These are phyloP conservation scores for Crypturellus tataupa DNA, from an alignment of 2,797 vertebrate species.

Conservation along the genomic window DNA sequence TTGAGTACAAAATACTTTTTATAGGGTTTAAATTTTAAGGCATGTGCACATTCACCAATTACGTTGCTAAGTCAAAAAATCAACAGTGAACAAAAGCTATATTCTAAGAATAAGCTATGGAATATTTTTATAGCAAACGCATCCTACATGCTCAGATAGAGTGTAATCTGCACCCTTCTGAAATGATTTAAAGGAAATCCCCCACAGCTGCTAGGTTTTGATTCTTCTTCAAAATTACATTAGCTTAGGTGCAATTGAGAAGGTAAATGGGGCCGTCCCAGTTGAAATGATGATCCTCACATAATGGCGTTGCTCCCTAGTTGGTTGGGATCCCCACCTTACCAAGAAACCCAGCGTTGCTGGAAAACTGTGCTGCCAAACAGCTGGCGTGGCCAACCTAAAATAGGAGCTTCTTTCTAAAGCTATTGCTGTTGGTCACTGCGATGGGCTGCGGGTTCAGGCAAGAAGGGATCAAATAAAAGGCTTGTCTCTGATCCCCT, in stretches of 20 bases:
- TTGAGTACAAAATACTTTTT: not conserved
- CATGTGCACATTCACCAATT: not conserved
- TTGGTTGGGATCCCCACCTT: not conserved
- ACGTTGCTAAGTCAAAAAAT: not conserved
- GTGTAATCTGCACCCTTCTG: not conserved
- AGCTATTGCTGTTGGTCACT: conserved; percentile 35
- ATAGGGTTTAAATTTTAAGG: not conserved
- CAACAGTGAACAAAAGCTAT: not conserved
- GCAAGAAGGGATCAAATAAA: not conserved
- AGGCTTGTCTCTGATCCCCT: not conserved
- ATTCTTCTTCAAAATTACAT: conserved; percentile 49
- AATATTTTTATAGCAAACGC: not conserved
- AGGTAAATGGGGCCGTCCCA: conserved; percentile 34
- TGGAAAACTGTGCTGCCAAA: not conserved
- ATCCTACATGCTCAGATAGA: not conserved
- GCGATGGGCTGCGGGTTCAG: not conserved
- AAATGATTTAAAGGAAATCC: conserved; percentile 23
- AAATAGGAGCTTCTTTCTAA: conserved; percentile 34
- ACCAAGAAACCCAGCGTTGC: conserved; percentile 37
- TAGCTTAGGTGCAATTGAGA: conserved; percentile 44
- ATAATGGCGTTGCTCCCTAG: not conserved
- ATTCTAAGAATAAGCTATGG: not conserved
- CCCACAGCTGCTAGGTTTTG: conserved; percentile 35
- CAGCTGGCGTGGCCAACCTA: conserved; percentile 56
- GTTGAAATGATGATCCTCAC: not conserved